Conservation (phyloP, 2,888 invertebrate genomes). For the Tetramorium bicarinatum region DNA sequence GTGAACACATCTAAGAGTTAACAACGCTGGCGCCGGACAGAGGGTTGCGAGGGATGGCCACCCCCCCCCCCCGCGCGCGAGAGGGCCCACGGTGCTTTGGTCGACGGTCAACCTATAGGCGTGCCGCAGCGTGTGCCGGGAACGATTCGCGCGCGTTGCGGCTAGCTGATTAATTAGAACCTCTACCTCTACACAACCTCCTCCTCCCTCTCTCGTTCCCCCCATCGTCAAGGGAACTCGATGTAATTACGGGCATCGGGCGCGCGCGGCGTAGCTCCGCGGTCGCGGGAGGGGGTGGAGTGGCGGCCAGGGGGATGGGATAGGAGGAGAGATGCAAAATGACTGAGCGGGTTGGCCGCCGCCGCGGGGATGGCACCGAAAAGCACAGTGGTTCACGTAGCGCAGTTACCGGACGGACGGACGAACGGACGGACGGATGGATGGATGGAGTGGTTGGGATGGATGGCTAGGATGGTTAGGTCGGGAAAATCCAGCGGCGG, state of each 20-base stretch:
- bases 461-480: slow-evolving; percentile 29
- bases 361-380: slow-evolving; percentile 46
- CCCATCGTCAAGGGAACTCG: slow-evolving; percentile 56
- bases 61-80: not conserved
- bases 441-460: slow-evolving; percentile 13
- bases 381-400: slow-evolving; percentile 51
- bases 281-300: not conserved
- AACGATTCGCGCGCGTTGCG: slow-evolving; percentile 76
- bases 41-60: not conserved
- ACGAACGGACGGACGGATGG: not conserved
- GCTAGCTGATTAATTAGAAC: slow-evolving; percentile 85
- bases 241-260: slow-evolving; percentile 53
- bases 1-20: slow-evolving; percentile 34
- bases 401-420: slow-evolving; percentile 20
- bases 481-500: slow-evolving; percentile 40
- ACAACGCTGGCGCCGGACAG: slow-evolving; percentile 12
- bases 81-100: slow-evolving; percentile 47
- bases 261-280: slow-evolving; percentile 25
- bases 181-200: slow-evolving; percentile 64
- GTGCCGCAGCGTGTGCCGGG: slow-evolving; percentile 44
- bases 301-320: not conserved
- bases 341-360: slow-evolving; percentile 50
- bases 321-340: slow-evolving; percentile 44
- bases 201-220: slow-evolving; percentile 43
- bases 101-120: slow-evolving; percentile 62